Evolutionary conservation across 2,113 vertebrate genomes (phyloP).

Genomic region (Pachycephala philippinensis): DNA sequence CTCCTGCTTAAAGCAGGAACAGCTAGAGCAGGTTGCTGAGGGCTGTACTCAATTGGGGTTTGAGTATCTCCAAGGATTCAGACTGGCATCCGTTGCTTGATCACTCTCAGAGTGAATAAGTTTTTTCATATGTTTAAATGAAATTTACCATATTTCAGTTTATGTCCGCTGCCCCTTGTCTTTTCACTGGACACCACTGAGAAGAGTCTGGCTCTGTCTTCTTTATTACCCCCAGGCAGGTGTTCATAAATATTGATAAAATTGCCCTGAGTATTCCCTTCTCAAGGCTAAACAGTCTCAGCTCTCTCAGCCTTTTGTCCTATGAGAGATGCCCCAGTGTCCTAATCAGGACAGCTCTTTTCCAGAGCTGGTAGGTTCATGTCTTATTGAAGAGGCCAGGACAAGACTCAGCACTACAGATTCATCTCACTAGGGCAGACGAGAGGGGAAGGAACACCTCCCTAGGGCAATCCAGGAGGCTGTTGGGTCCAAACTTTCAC

Average conservation of each 20-base stretch:
- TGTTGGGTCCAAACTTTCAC: neutral
- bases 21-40: neutral
- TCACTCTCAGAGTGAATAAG: neutral
- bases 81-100: neutral
- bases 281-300: neutral
- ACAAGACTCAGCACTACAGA: neutral
- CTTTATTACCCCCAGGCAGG: neutral
- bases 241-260: neutral
- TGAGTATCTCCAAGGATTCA: neutral
- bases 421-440: neutral
- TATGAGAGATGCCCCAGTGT: neutral
- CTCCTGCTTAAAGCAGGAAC: neutral
- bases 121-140: neutral
- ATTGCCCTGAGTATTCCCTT: neutral
- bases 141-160: neutral
- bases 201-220: neutral
- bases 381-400: neutral
- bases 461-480: neutral
- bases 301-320: neutral
- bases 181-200: neutral
- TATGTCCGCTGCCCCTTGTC: neutral
- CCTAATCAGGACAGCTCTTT: neutral
- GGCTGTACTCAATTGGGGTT: neutral
- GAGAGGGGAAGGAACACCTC: neutral
- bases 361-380: neutral